phyloP scores from a whole-genome alignment of 2,797 vertebrate genomes.

The Gambusia yucatana region DNA sequence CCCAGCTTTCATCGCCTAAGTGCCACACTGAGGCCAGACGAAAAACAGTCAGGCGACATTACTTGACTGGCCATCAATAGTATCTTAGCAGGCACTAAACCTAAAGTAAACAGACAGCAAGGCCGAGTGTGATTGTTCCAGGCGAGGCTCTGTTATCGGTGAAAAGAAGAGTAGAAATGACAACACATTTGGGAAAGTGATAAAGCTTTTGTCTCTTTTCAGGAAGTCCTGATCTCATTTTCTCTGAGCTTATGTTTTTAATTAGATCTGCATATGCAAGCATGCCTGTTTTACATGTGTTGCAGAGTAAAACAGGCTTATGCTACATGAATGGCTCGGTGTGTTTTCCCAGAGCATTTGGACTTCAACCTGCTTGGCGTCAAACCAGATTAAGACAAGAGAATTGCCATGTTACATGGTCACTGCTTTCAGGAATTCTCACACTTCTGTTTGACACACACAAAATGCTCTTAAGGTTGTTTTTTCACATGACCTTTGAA shows the following conservation, averaged over 20 bases:
- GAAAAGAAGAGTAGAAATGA: slow-evolving; percentile 35
- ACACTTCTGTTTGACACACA: slow-evolving; percentile 20
- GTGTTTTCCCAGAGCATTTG: slow-evolving; percentile 41
- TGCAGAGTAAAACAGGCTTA: slow-evolving; percentile 62
- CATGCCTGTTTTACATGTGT: slow-evolving; percentile 61
- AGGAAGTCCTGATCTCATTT: slow-evolving; percentile 67
- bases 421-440: slow-evolving; percentile 52
- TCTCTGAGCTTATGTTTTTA: slow-evolving; percentile 52
- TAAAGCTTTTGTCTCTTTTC: slow-evolving; percentile 55
- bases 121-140: slow-evolving; percentile 51
- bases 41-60: slow-evolving; percentile 94
- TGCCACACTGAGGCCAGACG: slow-evolving; percentile 82
- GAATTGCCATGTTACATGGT: slow-evolving; percentile 46
- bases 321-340: slow-evolving; percentile 32
- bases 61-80: slow-evolving; percentile 90
- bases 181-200: slow-evolving; percentile 58
- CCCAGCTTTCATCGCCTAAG: slow-evolving; percentile 88
- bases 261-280: slow-evolving; percentile 71
- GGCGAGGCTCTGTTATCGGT: slow-evolving; percentile 24
- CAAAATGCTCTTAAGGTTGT: neutral
- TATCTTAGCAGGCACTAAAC: slow-evolving; percentile 86
- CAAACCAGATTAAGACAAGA: slow-evolving; percentile 43
- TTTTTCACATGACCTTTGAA: slow-evolving; percentile 62
- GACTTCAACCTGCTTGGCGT: slow-evolving; percentile 31
- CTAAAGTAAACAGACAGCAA: slow-evolving; percentile 77